Evolutionary conservation across 2,113 vertebrate species (phyloP), one percentile per base, ranked within the genome.

Genomic region (Planiliza haematocheilus): DNA sequence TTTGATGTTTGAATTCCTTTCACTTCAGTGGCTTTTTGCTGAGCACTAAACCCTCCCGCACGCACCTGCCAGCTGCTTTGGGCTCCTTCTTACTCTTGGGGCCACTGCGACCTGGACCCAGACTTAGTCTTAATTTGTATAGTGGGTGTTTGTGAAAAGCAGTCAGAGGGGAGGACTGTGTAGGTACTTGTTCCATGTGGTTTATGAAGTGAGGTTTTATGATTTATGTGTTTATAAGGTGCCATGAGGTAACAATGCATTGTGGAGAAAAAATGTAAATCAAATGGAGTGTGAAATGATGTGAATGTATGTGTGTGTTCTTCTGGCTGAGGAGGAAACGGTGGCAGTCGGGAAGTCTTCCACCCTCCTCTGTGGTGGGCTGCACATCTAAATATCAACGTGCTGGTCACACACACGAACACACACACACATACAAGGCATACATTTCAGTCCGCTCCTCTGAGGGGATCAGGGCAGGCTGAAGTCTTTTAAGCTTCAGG

Each of bases 11-110:
- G 71, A 67, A 60, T 79, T 74, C 41, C 71, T 76, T 88, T 85
- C 49, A 83, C 74, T 18, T 86, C 20, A 17, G 67, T 30, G 43
- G 59, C 67, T 79, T 58, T 74, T 64, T 41, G 66, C 62, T 66
- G 30, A 53, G 36, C 42, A 52, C 67, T 36, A 37, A 79, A 64
- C n/a, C 24, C 43, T n/a, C 17, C 16, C 2, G 65, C 76, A 51
- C 74, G 52, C 91, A 89, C 90, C 83, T 89, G 88, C 79, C 85
- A 83, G 66, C 83, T 83, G 82, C 50, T 58, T 37, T 4, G 39
- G 59, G 43, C 63, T 73, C 43, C 37, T 43, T n/a, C 42, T 57
- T 59, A 48, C 45, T 74, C 53, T 41, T 12, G 14, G 56, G 55
- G 71, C 74, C 80, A 67, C 48, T 4, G 57, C 36, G 82, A 59